Evolutionary conservation across 2,888 invertebrate genomes (phyloP), one percentile per base, ranked within the genome.

Genomic region (Chrysotoxum bicinctum): DNA sequence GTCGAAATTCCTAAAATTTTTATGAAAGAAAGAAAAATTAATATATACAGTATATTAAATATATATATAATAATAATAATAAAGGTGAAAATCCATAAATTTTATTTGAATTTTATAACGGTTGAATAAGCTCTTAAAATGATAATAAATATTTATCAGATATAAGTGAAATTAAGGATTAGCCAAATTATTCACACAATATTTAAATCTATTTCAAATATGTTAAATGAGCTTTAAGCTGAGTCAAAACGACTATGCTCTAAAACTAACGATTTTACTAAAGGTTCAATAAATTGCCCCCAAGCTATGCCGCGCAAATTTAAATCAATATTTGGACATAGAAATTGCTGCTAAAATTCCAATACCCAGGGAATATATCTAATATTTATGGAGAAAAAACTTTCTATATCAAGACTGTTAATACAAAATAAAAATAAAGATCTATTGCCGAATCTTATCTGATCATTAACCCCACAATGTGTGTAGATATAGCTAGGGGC

Each of bases 381-480:
- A n/a, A n/a, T n/a, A n/a, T 50, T 23, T 50, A 23, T 23, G 2
- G 2, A 23, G 1, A 50, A 50, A 23, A n/a, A 50, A 26, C 23
- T 26, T 50, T 50, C 50, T 50, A 50, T n/a, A n/a, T 23, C 14
- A 14, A 50, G 50, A 50, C n/a, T 14, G 19, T 50, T 14, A 26
- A 10, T 21, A 45, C 1, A 19, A 45, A 45, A 45, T 21, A 19
- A 19, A 19, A 19, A 19, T 3, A 2, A 26, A 4, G 26, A 45
- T 21, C 19, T 21, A n/a, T n/a, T 0, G 12, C 12, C 35, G n/a
- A n/a, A 72, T 69, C 83, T 83, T 74, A 54, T 58, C 69, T 84
- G 84, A 84, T 80, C 84, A 52, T 84, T 84, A 70, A 84, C 84
- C 84, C 45, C 62, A 54, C 40, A 43, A n/a, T n/a, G 30, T 56